Base-by-base conservation (phyloP, 2,797 vertebrate genomes). In the Podarcis siculus region DNA sequence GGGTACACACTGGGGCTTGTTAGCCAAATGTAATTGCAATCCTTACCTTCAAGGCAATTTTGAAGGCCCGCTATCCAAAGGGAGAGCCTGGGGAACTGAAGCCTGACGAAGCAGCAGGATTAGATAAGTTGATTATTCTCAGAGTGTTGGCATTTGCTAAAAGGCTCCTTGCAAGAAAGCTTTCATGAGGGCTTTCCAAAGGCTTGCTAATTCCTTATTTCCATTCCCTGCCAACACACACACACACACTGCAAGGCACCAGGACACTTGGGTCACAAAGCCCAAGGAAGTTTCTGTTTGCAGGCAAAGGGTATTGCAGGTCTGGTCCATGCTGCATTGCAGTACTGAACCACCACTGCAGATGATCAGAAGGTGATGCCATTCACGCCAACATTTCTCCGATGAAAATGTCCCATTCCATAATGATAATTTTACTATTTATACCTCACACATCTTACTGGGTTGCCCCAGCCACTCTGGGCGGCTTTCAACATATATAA, bases 41-140 rank as follows among this genome's bases (percentile, higher is more conserved):
- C 69, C 83, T 92, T 94, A 89, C 86, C 79, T 92, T 87, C 84
- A 93, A 92, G 88, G 32, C 32, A 79, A 90, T 95, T 94, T 89
- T 88, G 15, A 91, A 87, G 88, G 78, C 45, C 66, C 19, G 1
- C 0, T 8, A 89, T 94, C 93, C 89, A 90, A 92, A 91, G 66
- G 89, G 83, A 90, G 8, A 64, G 55, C n/a, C 39, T n/a, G 66
- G 64, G 66, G 77, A 94, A 92, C 1, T 93, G n/a, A 85, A 87
- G 23, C 84, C 58, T 90, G 71, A 85, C 3, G n/a, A 86, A 90
- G 69, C 72, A 5, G 58, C 8, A 87, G 67, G 69, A 69, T 61
- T 90, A 55, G 32, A 89, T 93, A 79, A 92, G 95, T 90, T 89
- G 69, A 83, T 89, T 92, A 85, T 45, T 83, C 37, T 86, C 82